Evolutionary conservation across 2,113 vertebrate genomes (phyloP).

Genomic region (Passerina amoena): DNA sequence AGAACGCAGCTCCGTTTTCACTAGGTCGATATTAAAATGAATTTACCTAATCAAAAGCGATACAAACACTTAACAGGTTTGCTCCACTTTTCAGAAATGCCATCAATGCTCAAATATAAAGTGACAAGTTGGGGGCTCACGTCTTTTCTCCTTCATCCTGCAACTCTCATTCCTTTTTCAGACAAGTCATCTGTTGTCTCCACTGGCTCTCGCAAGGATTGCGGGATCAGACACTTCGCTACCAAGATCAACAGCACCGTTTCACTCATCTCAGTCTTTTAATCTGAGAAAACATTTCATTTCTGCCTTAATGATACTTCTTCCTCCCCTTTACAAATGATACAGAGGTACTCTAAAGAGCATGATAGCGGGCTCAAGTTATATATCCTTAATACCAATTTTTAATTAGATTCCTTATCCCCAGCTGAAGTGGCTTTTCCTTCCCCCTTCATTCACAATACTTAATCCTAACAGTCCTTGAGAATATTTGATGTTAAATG

Average conservation of each 20-base stretch:
- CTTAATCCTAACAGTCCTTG: slow-evolving; percentile 77
- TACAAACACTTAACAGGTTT: not conserved
- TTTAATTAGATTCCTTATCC: slow-evolving; percentile 75
- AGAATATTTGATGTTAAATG: slow-evolving; percentile 75
- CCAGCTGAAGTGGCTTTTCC: slow-evolving; percentile 70
- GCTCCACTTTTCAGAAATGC: not conserved
- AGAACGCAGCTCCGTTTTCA: not conserved
- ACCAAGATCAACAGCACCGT: not conserved
- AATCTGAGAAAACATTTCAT: slow-evolving; percentile 37
- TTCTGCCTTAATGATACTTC: not conserved
- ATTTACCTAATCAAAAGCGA: not conserved
- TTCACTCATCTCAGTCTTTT: not conserved
- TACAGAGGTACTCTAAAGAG: slow-evolving; percentile 36
- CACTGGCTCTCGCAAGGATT: not conserved
- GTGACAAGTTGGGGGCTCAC: not conserved
- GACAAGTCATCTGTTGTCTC: not conserved
- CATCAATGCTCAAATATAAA: not conserved
- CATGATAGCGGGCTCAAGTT: slow-evolving; percentile 34
- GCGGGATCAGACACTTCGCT: not conserved
- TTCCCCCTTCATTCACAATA: slow-evolving; percentile 72
- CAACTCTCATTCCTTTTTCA: not conserved
- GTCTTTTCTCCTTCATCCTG: not conserved
- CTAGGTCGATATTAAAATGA: not conserved
- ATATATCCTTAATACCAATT: slow-evolving; percentile 44
- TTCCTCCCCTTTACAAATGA: slow-evolving; percentile 10